A percentile compares a stretch with the other conserved stretches of the same genome.
phyloP scores from a whole-genome alignment of 2,888 invertebrate species.

The Pammene fasciana region DNA sequence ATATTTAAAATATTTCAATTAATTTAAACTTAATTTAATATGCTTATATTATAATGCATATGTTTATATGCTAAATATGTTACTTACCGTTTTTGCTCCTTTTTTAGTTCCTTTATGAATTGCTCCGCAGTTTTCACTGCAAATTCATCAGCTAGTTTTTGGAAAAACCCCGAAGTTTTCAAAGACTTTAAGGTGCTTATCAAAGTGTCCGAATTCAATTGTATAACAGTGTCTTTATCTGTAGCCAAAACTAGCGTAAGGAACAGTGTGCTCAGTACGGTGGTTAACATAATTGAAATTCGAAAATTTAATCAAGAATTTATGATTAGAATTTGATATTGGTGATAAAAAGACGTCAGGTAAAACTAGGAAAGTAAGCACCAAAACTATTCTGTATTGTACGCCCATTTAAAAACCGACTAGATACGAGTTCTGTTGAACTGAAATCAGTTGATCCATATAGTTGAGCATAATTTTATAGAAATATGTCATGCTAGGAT shows the following conservation, averaged over 20 bases:
- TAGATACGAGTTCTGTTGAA: too few relatives aligned
- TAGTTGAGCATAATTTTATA: too few relatives aligned
- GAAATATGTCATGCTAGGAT: too few relatives aligned
- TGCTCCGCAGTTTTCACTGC: constrained; percentile 20
- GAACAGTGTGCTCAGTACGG: constrained; percentile 14
- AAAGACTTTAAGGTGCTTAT: constrained; percentile 5
- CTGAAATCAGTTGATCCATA: too few relatives aligned
- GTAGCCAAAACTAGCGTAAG: constrained; percentile 2
- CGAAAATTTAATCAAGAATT: constrained; percentile 15
- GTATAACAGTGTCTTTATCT: neutral
- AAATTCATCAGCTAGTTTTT: constrained; percentile 25
- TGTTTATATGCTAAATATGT: neutral
- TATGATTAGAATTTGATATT: constrained; percentile 4
- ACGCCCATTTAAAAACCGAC: neutral
- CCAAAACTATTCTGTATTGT: neutral
- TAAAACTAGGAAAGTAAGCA: too few relatives aligned
- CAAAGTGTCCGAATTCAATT: constrained; percentile 14
- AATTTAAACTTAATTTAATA: too few relatives aligned
- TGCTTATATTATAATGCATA: too few relatives aligned
- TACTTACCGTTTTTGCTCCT: constrained; percentile 5
- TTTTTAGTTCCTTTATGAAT: constrained; percentile 17
- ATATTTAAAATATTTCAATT: too few relatives aligned
- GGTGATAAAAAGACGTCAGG: constrained; percentile 25
- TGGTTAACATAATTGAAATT: constrained; percentile 21
- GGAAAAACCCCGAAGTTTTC: constrained; percentile 9